A percentile compares a stretch with the other conserved stretches of the same genome.
Conservation (phyloP, 2,113 vertebrate genomes). For the Hystrix cristata region DNA sequence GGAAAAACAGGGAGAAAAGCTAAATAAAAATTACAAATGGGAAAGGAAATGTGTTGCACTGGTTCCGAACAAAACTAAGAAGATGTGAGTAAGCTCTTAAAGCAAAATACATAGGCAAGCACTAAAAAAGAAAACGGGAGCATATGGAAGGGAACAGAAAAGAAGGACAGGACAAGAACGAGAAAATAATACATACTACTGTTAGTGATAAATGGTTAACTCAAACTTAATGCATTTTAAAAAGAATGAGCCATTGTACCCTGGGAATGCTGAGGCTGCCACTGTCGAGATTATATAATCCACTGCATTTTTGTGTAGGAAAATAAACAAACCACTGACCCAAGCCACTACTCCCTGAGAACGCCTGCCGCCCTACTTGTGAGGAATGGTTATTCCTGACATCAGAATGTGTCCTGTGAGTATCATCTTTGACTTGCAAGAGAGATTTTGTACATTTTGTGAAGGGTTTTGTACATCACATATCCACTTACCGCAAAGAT, state of each 20-base stretch:
- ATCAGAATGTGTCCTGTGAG: slow-evolving; percentile 26
- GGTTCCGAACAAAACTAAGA: slow-evolving; percentile 55
- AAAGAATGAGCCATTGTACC: slow-evolving; percentile 52
- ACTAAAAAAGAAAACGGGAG: background rate
- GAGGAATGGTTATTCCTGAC: slow-evolving; percentile 58
- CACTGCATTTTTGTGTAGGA: slow-evolving; percentile 57
- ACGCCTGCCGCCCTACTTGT: slow-evolving; percentile 26
- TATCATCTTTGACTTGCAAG: background rate
- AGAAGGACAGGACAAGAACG: background rate
- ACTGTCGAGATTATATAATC: slow-evolving; percentile 38
- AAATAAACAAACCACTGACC: slow-evolving; percentile 47
- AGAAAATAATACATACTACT: background rate
- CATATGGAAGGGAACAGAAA: background rate
- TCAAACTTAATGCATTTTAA: background rate
- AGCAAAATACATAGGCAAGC: background rate
- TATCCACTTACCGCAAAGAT: slow-evolving; percentile 27
- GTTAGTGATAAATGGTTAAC: slow-evolving; percentile 34
- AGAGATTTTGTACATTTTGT: background rate
- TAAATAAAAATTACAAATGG: slow-evolving; percentile 46
- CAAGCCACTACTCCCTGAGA: slow-evolving; percentile 42
- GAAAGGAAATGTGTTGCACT: slow-evolving; percentile 63
- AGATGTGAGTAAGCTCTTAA: background rate
- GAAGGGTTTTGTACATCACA: background rate
- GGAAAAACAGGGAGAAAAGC: background rate
- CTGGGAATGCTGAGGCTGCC: slow-evolving; percentile 62